phyloP scores from a whole-genome alignment of 2,888 invertebrate genomes.

The Eueremaeus valkanovi region DNA sequence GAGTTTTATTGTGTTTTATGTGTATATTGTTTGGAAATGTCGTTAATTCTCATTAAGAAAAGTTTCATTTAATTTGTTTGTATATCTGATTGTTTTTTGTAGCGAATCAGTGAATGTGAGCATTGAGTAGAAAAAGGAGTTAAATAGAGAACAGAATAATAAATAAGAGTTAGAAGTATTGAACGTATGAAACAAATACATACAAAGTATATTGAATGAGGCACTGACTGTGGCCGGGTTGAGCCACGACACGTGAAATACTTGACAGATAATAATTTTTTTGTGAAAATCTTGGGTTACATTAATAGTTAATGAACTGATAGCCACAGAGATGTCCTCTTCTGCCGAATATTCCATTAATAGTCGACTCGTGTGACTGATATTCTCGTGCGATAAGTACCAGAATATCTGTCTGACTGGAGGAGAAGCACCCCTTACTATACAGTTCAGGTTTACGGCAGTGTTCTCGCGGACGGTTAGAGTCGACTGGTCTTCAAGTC shows the following conservation, averaged over 20 bases:
- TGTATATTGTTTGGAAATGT: not conserved
- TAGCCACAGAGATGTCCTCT: constrained; percentile 49
- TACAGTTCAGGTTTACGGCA: constrained; percentile 73
- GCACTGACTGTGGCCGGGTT: constrained; percentile 59
- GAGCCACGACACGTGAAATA: constrained; percentile 64
- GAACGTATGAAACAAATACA: no score
- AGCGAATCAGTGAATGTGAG: not conserved
- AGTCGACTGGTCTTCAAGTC: constrained; percentile 46
- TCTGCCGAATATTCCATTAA: constrained; percentile 47
- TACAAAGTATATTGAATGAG: constrained; percentile 63
- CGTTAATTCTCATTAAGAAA: constrained; percentile 20
- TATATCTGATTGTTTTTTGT: constrained; percentile 3
- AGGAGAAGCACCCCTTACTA: constrained; percentile 77
- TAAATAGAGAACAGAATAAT: no score
- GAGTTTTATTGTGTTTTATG: no score
- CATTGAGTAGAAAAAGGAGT: no score
- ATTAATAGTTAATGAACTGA: constrained; percentile 65
- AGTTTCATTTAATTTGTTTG: constrained; percentile 24
- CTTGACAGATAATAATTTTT: constrained; percentile 75
- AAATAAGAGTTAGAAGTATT: no score
- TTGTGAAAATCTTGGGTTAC: constrained; percentile 81
- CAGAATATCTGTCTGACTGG: constrained; percentile 61
- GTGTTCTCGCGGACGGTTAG: constrained; percentile 79
- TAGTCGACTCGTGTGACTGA: constrained; percentile 46
- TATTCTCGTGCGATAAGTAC: constrained; percentile 56